Conservation (phyloP, 2,113 vertebrate genomes). For the Chrysemys picta region DNA sequence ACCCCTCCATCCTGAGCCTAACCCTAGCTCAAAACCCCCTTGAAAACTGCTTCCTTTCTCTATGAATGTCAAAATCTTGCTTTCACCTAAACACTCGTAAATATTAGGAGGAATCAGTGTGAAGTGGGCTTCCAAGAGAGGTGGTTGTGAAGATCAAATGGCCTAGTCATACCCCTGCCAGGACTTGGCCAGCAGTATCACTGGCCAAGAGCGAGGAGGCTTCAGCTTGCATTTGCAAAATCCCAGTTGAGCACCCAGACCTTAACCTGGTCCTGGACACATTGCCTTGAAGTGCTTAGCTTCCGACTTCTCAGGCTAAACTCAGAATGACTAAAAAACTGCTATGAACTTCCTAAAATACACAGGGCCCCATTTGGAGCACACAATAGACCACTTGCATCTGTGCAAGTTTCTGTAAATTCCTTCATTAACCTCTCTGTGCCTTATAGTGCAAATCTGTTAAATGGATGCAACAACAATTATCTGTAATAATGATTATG, state of each 20-base stretch:
- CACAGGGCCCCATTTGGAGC: background rate
- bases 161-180: background rate
- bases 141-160: background rate
- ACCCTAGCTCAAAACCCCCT: background rate
- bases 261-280: accelerated
- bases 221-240: background rate
- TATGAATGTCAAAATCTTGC: background rate
- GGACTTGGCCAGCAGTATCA: background rate
- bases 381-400: background rate
- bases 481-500: background rate
- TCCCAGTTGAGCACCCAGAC: background rate
- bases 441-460: background rate
- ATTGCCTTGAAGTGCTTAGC: background rate
- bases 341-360: background rate
- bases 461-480: background rate
- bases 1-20: accelerated
- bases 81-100: background rate
- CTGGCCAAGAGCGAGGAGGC: background rate
- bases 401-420: background rate
- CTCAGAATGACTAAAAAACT: background rate
- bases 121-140: background rate
- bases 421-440: background rate
- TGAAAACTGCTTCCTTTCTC: background rate
- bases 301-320: background rate
- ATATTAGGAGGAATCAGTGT: background rate